Conservation (phyloP, 53 echinoderm and acorn worm genomes). For the Echinometra lucunter region DNA sequence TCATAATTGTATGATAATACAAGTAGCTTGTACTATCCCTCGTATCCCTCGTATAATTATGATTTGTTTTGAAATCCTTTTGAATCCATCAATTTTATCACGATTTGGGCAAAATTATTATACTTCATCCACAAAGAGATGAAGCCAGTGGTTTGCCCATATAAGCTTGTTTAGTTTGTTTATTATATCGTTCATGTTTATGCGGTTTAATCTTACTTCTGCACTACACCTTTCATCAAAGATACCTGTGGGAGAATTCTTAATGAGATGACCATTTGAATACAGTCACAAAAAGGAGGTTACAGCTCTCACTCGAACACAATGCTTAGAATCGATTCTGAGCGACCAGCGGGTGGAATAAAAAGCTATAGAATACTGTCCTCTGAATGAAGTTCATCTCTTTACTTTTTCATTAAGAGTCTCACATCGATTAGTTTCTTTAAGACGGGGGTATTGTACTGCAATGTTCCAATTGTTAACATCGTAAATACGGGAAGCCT, state of each 20-base stretch:
- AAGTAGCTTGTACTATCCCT: too few species aligned
- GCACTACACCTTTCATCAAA: too few species aligned
- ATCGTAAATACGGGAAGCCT: slow-evolving; percentile 16
- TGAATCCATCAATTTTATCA: too few species aligned
- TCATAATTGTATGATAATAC: too few species aligned
- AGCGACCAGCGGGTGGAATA: not conserved
- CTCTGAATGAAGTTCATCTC: slow-evolving; percentile 7
- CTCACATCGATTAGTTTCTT: not conserved
- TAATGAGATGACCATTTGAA: slow-evolving; percentile 24
- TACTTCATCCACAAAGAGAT: too few species aligned
- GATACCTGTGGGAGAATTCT: not conserved
- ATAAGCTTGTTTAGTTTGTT: too few species aligned
- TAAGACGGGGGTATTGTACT: slow-evolving; percentile 14
- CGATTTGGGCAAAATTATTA: too few species aligned
- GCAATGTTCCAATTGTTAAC: not conserved
- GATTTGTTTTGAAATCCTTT: too few species aligned
- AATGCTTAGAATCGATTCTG: not conserved
- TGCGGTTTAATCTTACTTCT: too few species aligned
- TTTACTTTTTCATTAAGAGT: slow-evolving; percentile 32
- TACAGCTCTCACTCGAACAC: not conserved
- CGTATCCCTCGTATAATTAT: too few species aligned
- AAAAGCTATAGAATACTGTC: not conserved
- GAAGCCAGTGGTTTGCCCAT: too few species aligned
- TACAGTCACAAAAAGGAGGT: slow-evolving; percentile 4
- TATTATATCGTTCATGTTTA: too few species aligned